These are phyloP conservation scores for Drosophila melanica DNA, from an alignment of 1,140 invertebrate species.

Conservation along the genomic window DNA sequence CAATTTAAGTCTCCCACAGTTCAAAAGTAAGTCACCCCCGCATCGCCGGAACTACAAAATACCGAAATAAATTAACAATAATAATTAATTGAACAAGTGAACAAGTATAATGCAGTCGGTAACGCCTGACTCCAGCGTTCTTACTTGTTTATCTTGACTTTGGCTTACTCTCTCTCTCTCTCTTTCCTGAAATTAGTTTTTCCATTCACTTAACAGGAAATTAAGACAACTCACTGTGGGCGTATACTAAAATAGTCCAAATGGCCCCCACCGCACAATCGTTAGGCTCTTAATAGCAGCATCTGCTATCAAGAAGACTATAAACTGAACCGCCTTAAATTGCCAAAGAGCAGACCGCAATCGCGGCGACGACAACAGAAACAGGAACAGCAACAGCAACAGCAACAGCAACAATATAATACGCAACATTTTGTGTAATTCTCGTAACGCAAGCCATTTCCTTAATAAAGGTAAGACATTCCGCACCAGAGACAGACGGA, in stretches of 20 bases:
- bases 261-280: constrained; percentile 25
- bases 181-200: constrained; percentile 61
- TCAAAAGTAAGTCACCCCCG: no score
- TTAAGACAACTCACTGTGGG: constrained; percentile 61
- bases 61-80: not conserved
- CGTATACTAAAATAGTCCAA: constrained; percentile 44
- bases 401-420: constrained; percentile 54
- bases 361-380: constrained; percentile 30
- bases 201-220: constrained; percentile 55
- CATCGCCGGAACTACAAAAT: no score
- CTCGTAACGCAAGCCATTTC: constrained; percentile 73
- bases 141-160: not conserved
- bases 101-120: no score
- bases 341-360: constrained; percentile 22
- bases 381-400: constrained; percentile 32
- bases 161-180: not conserved
- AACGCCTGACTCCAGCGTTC: no score
- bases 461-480: constrained; percentile 57
- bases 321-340: constrained; percentile 58
- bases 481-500: not conserved
- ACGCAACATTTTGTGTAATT: constrained; percentile 75
- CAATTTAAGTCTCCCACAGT: no score
- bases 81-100: no score
- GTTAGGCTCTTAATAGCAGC: constrained; percentile 67
- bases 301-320: constrained; percentile 63